Evolutionary conservation across 2,797 vertebrate genomes (phyloP), one percentile per base, ranked within the genome.

Genomic region (Apogon hyalosoma): DNA sequence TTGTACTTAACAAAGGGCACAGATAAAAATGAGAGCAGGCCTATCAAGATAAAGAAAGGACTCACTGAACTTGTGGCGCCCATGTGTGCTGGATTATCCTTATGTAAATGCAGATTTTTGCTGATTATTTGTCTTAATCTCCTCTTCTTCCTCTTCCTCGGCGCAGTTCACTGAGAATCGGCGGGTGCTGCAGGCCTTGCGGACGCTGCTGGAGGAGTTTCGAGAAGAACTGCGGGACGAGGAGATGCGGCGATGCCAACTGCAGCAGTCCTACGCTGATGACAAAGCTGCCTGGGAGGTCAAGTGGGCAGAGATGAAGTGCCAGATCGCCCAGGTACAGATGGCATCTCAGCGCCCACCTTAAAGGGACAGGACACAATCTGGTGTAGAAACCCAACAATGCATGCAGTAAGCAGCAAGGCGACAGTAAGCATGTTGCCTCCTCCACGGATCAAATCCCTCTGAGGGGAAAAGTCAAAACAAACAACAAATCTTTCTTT

Each of bases 241-340:
- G 60, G 94, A 95, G 73, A 74, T 75, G 0, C 93, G 95, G 14
- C 93, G 95, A 13, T 90, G 91, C 83, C 95, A 94, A 3, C 92
- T 98, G 56, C 97, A 98, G 90, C 96, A 97, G 84, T 93, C 93
- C 40, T 96, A 97, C 0, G 96, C 96, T 80, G 94, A 93, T 41
- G 96, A 99, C 90, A 99, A 94, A 88, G 97, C 98, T 0, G 82
- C 95, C 68, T 98, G 97, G 96, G 96, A 98, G 64, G 92, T 99
- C 84, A 96, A 98, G 80, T 92, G 94, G 90, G 91, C 95, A 0
- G 87, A 96, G 47, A 94, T 98, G 72, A 97, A 94, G 87, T 95
- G 97, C 82, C 96, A 90, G 73, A 89, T 96, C 1, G 69, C 94
- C 0, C 95, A 98, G 97, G 97, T 99, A 95, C 76, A 73, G 84